phyloP scores from a whole-genome alignment of 2,797 vertebrate species.

The Fistularia tabacaria region DNA sequence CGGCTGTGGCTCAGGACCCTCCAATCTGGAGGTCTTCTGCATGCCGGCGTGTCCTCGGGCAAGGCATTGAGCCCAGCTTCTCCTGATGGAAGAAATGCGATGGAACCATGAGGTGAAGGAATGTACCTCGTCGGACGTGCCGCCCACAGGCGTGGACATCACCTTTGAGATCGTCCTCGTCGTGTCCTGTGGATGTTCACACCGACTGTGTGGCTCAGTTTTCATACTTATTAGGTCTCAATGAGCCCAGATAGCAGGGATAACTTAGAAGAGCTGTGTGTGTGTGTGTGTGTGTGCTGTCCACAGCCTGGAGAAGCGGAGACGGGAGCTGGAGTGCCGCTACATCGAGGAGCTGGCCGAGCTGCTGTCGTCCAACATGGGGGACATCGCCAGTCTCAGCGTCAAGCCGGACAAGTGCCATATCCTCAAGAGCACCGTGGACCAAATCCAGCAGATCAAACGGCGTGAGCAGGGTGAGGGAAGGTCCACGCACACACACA shows the following conservation, averaged over 20 bases:
- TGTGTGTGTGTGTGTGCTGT: background rate
- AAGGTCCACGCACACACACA: background rate
- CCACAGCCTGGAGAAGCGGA: constrained; percentile 85
- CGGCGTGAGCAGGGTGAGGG: constrained; percentile 87
- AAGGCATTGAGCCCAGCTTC: too few relatives aligned
- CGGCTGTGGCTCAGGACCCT: too few relatives aligned
- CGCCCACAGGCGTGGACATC: too few relatives aligned
- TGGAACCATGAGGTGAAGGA: too few relatives aligned
- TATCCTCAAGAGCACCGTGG: constrained; percentile 90
- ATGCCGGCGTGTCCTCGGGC: too few relatives aligned
- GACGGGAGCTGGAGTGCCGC: constrained; percentile 89
- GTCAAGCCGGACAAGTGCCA: constrained; percentile 95
- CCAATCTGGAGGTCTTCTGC: too few relatives aligned
- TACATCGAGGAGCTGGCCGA: constrained; percentile 94
- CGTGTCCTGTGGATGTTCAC: too few relatives aligned
- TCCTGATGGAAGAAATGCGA: too few relatives aligned
- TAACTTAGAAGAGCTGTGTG: background rate
- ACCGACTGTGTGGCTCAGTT: too few relatives aligned
- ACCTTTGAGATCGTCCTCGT: too few relatives aligned
- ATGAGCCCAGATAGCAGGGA: background rate
- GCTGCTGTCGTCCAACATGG: constrained; percentile 90
- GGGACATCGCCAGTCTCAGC: constrained; percentile 89
- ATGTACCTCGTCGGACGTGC: too few relatives aligned
- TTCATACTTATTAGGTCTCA: background rate
- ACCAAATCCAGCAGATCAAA: constrained; percentile 96